A percentile compares a stretch with the other conserved stretches of the same genome.
Conservation (phyloP, 2,113 vertebrate species). For the Myotis davidii region DNA sequence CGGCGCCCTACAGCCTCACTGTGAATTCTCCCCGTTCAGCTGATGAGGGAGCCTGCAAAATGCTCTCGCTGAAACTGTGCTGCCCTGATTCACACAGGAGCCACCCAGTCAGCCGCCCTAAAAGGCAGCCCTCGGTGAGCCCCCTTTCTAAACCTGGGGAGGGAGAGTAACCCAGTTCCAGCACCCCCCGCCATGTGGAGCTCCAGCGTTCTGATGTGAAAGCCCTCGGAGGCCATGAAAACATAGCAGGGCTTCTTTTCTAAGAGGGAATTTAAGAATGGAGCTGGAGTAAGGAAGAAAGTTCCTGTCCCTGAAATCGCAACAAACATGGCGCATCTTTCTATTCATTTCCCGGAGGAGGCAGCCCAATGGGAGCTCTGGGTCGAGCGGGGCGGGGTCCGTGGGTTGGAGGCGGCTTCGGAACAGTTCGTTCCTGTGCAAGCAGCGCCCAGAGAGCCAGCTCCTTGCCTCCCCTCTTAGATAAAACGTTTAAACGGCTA, state of each 20-base stretch:
- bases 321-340: background rate
- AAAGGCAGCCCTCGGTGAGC: background rate
- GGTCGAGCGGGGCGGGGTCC: background rate
- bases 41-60: rapidly evolving
- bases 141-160: background rate
- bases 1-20: background rate
- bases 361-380: background rate
- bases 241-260: background rate
- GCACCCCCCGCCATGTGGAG: background rate
- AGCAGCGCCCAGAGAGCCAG: background rate
- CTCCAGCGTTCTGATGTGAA: background rate
- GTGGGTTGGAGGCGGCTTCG: background rate
- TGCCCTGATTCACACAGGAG: background rate
- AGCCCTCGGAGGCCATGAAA: background rate
- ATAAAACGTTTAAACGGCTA: background rate
- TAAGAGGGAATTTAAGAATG: background rate
- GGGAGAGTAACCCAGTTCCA: background rate
- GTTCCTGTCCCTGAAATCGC: background rate
- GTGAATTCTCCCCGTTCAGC: background rate
- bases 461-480: background rate
- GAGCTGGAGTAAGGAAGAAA: background rate
- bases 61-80: too few species aligned
- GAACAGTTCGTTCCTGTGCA: background rate
- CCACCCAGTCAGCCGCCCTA: background rate
- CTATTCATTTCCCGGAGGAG: background rate